These are phyloP conservation scores for Coptotermes formosanus DNA, from an alignment of 1,140 invertebrate genomes.

Conservation along the genomic window DNA sequence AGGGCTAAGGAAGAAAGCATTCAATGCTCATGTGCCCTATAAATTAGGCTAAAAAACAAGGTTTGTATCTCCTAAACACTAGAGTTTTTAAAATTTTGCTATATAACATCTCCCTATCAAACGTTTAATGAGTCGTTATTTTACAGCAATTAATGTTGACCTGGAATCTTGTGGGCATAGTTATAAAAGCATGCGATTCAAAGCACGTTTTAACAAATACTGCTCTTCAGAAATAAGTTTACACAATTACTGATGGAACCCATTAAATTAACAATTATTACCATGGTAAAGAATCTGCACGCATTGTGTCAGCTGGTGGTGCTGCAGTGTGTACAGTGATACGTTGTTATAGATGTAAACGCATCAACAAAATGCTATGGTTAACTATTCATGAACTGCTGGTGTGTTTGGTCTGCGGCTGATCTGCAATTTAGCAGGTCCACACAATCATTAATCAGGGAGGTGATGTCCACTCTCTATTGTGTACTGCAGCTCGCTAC, in stretches of 20 bases:
- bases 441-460: conserved; percentile 15
- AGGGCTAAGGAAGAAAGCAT: too few species aligned
- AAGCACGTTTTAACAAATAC: background rate
- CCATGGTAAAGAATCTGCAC: conserved; percentile 3
- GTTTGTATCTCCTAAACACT: too few species aligned
- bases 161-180: too few species aligned
- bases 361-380: background rate
- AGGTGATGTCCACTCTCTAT: background rate
- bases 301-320: background rate
- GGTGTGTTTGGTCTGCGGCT: background rate
- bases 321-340: background rate
- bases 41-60: too few species aligned
- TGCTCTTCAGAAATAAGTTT: background rate
- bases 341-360: background rate
- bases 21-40: too few species aligned
- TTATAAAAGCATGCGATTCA: background rate
- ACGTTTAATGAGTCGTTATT: too few species aligned
- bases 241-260: background rate
- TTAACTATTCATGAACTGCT: conserved; percentile 13
- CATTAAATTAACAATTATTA: conserved; percentile 17
- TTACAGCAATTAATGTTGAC: too few species aligned
- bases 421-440: conserved; percentile 1
- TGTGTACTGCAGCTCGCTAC: background rate
- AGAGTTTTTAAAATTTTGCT: too few species aligned
- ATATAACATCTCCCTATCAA: too few species aligned